These are phyloP conservation scores for Sepioteuthis lessoniana DNA, from an alignment of 2,888 invertebrate genomes.

Conservation along the genomic window DNA sequence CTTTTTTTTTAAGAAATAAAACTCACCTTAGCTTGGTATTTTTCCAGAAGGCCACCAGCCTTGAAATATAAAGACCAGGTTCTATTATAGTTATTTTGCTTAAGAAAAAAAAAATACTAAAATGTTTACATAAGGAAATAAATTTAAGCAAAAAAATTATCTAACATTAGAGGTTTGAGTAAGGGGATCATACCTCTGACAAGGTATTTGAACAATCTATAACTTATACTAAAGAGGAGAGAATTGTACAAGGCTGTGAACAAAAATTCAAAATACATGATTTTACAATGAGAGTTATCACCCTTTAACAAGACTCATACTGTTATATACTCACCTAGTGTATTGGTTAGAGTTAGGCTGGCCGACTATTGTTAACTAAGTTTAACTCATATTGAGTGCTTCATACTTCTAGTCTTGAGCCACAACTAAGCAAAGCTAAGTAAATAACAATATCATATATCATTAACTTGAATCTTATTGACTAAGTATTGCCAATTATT, in stretches of 20 bases:
- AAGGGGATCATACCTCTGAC: background rate
- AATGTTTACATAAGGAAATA: background rate
- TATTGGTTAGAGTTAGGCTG: too few species aligned
- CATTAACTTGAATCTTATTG: too few species aligned
- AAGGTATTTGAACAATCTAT: background rate
- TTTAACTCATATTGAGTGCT: too few species aligned
- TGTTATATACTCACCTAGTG: too few species aligned
- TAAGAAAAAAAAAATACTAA: background rate
- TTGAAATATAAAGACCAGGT: background rate
- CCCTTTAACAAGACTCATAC: background rate
- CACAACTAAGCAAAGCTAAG: too few species aligned
- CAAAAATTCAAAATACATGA: background rate
- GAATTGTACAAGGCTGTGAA: background rate
- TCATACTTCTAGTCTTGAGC: too few species aligned
- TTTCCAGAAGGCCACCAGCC: slow-evolving; percentile 12
- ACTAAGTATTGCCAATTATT: too few species aligned
- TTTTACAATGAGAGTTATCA: background rate
- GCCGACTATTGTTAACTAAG: too few species aligned
- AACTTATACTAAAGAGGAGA: background rate
- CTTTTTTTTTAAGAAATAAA: background rate
- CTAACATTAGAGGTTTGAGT: too few species aligned
- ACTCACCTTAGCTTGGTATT: slow-evolving; percentile 16
- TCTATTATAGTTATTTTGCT: background rate
- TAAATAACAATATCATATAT: too few species aligned
- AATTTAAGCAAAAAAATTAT: background rate